A percentile compares a stretch with the other conserved stretches of the same genome.
phyloP scores from a whole-genome alignment of 2,888 invertebrate genomes.

The Polyommatus icarus region DNA sequence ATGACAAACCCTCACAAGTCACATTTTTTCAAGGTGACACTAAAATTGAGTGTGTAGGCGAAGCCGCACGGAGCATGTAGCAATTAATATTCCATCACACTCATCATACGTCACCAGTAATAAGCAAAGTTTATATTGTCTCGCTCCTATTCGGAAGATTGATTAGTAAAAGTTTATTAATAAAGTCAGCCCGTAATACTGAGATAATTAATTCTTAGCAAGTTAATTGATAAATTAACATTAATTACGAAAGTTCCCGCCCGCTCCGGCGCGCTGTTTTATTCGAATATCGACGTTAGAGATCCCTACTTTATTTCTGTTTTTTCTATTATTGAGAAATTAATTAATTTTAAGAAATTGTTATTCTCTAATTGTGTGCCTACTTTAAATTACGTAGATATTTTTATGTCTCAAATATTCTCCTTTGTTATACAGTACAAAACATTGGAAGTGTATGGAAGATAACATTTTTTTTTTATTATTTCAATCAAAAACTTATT shows the following conservation, averaged over 20 bases:
- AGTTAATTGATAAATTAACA: conserved; percentile 78
- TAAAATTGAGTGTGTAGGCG: neutral
- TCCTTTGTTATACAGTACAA: neutral
- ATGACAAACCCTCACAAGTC: neutral
- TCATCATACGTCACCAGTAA: conserved; percentile 16
- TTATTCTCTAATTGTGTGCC: neutral
- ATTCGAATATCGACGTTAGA: conserved; percentile 42
- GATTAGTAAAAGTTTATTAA: conserved; percentile 77
- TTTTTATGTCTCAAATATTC: neutral
- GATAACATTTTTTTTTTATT: no score
- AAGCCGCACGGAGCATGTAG: neutral
- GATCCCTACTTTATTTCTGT: conserved; percentile 34
- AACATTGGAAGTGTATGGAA: neutral
- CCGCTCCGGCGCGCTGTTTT: conserved; percentile 46
- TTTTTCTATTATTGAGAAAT: conserved; percentile 24
- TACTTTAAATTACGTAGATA: neutral
- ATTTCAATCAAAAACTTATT: no score
- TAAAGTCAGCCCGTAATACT: conserved; percentile 73
- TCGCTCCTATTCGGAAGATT: conserved; percentile 55
- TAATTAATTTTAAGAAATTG: neutral
- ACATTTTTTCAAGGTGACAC: neutral
- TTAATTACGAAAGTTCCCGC: conserved; percentile 75
- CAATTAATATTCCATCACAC: conserved; percentile 5
- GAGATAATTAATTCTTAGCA: conserved; percentile 77
- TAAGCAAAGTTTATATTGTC: conserved; percentile 31